phyloP scores from a whole-genome alignment of 64 coral and sea anemone genomes.

The Stylophora pistillata region DNA sequence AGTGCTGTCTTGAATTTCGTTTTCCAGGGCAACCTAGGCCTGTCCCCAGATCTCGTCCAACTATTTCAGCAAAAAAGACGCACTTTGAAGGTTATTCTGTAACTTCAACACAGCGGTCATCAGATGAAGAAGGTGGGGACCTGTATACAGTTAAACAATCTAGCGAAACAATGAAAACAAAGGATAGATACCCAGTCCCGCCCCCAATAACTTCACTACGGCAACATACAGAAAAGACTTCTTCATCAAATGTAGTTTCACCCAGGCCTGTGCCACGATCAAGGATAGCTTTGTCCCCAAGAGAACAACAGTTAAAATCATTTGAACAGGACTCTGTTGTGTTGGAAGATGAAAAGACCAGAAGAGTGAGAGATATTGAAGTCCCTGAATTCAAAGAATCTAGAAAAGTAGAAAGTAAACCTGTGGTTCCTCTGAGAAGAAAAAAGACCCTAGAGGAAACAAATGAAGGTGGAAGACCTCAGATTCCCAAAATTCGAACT shows the following conservation, averaged over 20 bases:
- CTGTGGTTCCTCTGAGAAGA: background rate
- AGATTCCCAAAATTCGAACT: slow-evolving; percentile 14
- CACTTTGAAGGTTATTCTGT: slow-evolving; percentile 16
- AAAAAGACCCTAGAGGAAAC: background rate
- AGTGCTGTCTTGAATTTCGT: background rate
- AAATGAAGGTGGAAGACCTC: background rate
- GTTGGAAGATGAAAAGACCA: background rate
- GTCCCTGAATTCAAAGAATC: background rate
- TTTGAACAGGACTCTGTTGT: background rate
- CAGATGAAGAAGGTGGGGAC: slow-evolving; percentile 22
- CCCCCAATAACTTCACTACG: slow-evolving; percentile 21
- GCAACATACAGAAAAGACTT: background rate
- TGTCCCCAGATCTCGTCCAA: slow-evolving; percentile 10
- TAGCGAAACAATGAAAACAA: background rate
- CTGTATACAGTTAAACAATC: background rate
- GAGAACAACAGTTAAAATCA: background rate
- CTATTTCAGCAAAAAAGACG: background rate
- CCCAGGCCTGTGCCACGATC: background rate
- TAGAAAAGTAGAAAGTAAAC: background rate
- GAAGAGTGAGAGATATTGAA: background rate
- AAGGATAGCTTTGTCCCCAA: background rate
- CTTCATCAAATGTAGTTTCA: background rate
- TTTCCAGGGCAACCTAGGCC: background rate
- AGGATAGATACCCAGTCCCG: background rate
- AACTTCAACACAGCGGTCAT: background rate